phyloP scores from a whole-genome alignment of 2,888 invertebrate genomes.

The Limnephilus lunatus region DNA sequence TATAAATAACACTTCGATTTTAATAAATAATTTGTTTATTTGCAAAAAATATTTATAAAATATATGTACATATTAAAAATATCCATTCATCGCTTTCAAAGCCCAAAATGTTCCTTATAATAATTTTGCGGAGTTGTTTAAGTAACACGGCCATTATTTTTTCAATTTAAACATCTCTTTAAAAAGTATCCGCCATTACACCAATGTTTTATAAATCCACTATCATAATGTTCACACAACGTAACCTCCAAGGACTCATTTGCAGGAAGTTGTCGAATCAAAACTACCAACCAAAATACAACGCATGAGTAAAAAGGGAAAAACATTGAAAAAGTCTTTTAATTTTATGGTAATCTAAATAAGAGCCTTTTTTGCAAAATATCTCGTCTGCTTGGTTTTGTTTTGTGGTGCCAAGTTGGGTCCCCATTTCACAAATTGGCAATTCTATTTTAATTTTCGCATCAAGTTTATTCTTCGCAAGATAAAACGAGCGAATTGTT shows the following conservation, averaged over 20 bases:
- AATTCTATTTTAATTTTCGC: slow-evolving; percentile 36
- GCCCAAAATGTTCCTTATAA: background rate
- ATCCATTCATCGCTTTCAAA: background rate
- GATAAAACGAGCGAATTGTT: slow-evolving; percentile 14
- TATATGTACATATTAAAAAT: no score
- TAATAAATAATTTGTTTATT: background rate
- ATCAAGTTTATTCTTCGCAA: slow-evolving; percentile 4
- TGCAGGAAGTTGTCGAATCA: background rate
- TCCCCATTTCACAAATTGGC: slow-evolving; percentile 26
- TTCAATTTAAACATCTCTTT: background rate
- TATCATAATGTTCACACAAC: background rate
- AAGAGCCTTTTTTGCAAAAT: background rate
- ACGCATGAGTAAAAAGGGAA: background rate
- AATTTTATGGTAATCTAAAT: background rate
- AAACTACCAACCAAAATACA: background rate
- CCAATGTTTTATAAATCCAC: background rate
- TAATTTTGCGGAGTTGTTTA: background rate
- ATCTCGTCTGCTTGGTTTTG: background rate
- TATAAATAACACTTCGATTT: background rate
- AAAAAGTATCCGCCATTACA: background rate
- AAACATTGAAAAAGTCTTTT: background rate
- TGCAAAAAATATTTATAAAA: background rate
- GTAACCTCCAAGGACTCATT: background rate
- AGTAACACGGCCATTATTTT: background rate
- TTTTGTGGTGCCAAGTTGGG: background rate